Base-by-base conservation (phyloP, 2,113 vertebrate species). In the Pelmatolapia mariae region DNA sequence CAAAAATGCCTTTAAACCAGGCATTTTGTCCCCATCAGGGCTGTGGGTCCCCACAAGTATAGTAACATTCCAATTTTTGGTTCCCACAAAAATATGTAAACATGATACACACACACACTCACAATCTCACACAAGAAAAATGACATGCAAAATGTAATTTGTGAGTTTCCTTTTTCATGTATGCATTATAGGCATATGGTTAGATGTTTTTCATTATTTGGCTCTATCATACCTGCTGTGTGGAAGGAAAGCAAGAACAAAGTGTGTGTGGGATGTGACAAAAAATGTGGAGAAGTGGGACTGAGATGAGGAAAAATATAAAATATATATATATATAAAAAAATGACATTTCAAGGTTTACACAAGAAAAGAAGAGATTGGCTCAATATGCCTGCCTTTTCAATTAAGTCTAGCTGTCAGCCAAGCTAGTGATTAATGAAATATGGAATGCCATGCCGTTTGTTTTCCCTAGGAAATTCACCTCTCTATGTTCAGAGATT, bases 341-440 rank as follows among this genome's bases (percentile, higher is more conserved):
- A 29, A 76, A 76, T 12, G 80, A 92, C 66, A 61, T 82, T 92
- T 47, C 73, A 85, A 86, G 80, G 82, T 45, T 54, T 63, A 33
- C 3, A 11, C 36, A 79, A 80, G 47, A 82, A 57, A 83, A 59
- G 18, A 24, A 11, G 59, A 85, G 71, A 86, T 47, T 3, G 66
- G 88, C 84, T 78, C 68, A 29, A 31, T 45, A 82, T 82, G 56
- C 59, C n/a, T 89, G 87, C 84, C 61, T 89, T 84, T 93, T 63
- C 86, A 92, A 86, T 94, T 94, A 92, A 91, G 79, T 85, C 47
- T 47, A 71, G 90, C 91, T 89, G 93, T 93, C 92, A 92, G 82
- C 26, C 84, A 45, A 68, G 29, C 57, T 54, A 19, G 59, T 91
- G 94, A 96, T 94, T 93, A 91, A 96, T 96, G 90, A 89, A 80